Conservation (phyloP, 2,113 vertebrate species). For the Salvelinus namaycush region DNA sequence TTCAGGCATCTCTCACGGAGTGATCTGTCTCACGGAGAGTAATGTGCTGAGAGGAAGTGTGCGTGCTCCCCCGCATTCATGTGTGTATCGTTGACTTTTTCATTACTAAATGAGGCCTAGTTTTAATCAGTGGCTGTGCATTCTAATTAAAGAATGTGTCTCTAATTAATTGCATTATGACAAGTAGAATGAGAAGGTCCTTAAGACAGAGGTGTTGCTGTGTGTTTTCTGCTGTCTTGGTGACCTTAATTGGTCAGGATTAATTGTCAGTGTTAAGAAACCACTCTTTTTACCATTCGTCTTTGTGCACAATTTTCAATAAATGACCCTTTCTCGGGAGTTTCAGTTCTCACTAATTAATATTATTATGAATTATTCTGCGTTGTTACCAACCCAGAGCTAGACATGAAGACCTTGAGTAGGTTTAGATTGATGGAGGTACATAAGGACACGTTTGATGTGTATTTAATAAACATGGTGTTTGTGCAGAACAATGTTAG, state of each 20-base stretch:
- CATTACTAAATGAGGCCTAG: conserved; percentile 8
- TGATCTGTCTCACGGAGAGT: conserved; percentile 6
- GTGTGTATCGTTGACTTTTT: not conserved
- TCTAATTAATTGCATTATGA: conserved; percentile 38
- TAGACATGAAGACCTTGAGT: not conserved
- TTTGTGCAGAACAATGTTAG: not conserved
- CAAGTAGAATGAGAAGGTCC: conserved; percentile 42
- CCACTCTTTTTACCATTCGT: conserved; percentile 1
- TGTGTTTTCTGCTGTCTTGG: conserved; percentile 25
- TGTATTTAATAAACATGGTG: not conserved
- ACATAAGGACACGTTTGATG: not conserved
- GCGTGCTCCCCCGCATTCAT: not conserved
- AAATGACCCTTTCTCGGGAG: not conserved
- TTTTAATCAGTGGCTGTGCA: conserved; percentile 48
- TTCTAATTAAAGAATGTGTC: conserved; percentile 53
- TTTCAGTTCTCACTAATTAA: not conserved
- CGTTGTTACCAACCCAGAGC: not conserved
- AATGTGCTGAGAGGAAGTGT: not conserved
- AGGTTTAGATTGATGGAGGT: conserved; percentile 1
- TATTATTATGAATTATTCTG: not conserved
- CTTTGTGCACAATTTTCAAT: not conserved
- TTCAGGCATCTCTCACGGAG: not conserved
- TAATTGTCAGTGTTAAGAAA: conserved; percentile 53
- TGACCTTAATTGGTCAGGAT: conserved; percentile 45
- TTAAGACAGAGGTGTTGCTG: conserved; percentile 47